Evolutionary conservation across 2,888 invertebrate genomes (phyloP).

Genomic region (Hoplodrina blanda): DNA sequence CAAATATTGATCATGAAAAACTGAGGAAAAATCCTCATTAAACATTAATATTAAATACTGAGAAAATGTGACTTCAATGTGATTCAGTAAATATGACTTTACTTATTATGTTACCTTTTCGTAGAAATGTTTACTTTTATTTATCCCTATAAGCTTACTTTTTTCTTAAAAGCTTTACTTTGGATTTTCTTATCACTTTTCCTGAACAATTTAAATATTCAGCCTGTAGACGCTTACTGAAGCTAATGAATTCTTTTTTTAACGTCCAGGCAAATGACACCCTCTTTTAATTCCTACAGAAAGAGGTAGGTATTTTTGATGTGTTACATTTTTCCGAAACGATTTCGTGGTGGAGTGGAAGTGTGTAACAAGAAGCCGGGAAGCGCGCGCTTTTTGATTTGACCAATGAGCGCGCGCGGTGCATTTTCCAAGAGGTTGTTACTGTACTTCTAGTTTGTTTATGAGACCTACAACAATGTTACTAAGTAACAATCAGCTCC

Average conservation of each 20-base stretch:
- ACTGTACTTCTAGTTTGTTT: too few relatives aligned
- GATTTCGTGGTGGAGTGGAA: too few relatives aligned
- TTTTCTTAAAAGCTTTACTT: neutral
- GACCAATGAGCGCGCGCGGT: too few relatives aligned
- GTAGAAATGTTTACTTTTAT: neutral
- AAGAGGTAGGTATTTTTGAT: too few relatives aligned
- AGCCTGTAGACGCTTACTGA: neutral
- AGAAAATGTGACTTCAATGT: neutral
- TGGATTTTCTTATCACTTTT: neutral
- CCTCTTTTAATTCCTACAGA: too few relatives aligned
- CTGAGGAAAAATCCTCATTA: slow-evolving; percentile 2
- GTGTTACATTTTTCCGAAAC: too few relatives aligned
- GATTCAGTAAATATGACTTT: neutral
- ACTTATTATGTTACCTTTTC: slow-evolving; percentile 2
- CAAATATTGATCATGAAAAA: slow-evolving; percentile 3
- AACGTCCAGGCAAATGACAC: too few relatives aligned
- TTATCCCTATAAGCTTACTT: neutral
- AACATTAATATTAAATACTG: neutral
- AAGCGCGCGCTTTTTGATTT: too few relatives aligned
- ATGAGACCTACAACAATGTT: too few relatives aligned
- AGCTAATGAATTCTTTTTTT: neutral
- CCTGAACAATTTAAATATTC: neutral
- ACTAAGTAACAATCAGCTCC: neutral
- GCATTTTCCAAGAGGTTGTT: too few relatives aligned
- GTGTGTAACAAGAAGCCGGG: too few relatives aligned